These are phyloP conservation scores for Pristionchus fissidentatus DNA, from an alignment of 2,888 invertebrate species.

Conservation along the genomic window DNA sequence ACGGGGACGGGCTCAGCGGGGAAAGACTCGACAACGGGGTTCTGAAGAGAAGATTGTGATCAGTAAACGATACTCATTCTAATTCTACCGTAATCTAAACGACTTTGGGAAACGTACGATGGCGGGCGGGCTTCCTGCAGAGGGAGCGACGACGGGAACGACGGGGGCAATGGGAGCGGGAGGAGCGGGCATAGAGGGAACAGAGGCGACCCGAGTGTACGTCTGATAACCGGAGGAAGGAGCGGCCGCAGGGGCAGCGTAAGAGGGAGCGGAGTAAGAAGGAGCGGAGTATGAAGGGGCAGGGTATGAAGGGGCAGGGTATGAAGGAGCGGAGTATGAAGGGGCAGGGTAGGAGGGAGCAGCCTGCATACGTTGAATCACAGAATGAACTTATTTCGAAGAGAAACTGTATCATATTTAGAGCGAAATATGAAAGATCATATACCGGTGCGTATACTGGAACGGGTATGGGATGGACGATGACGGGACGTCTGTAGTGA, in stretches of 20 bases:
- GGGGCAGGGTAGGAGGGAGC: not conserved
- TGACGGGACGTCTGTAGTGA: not conserved
- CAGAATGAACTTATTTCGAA: too few relatives aligned
- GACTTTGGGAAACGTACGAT: not conserved
- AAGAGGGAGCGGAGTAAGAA: not conserved
- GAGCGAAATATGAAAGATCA: too few relatives aligned
- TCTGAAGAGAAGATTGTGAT: not conserved
- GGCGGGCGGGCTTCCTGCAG: not conserved
- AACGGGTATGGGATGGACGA: constrained; percentile 23
- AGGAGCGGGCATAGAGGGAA: too few relatives aligned
- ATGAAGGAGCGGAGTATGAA: not conserved
- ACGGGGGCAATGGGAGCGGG: not conserved
- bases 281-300: not conserved
- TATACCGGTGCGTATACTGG: not conserved
- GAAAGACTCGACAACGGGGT: not conserved
- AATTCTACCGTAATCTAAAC: not conserved
- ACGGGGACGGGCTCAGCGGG: not conserved
- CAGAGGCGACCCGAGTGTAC: constrained; percentile 23
- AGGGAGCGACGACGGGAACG: constrained; percentile 2
- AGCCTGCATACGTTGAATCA: too few relatives aligned
- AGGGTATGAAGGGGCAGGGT: constrained; percentile 1
- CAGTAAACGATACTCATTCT: not conserved
- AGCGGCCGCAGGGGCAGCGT: constrained; percentile 20
- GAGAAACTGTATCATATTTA: not conserved
- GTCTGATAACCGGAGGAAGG: constrained; percentile 32